These are phyloP conservation scores for Mamestra brassicae DNA, from an alignment of 2,888 invertebrate genomes.

Conservation along the genomic window DNA sequence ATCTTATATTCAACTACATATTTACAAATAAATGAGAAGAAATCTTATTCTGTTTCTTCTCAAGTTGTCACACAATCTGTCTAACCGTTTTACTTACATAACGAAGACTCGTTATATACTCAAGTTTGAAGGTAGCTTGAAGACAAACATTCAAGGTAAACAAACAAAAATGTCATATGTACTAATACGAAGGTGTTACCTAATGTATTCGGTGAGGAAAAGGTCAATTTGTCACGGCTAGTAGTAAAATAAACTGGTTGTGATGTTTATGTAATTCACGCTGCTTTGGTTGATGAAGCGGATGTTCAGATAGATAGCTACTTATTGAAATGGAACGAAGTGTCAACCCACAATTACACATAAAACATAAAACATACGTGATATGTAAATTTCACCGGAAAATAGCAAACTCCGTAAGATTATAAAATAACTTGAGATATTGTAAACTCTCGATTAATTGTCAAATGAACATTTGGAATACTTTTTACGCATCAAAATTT, in stretches of 20 bases:
- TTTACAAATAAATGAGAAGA: neutral
- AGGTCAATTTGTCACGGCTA: conserved; percentile 56
- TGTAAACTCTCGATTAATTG: too few relatives aligned
- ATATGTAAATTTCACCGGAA: too few relatives aligned
- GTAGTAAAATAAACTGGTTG: conserved; percentile 29
- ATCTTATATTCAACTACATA: too few relatives aligned
- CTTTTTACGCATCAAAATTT: too few relatives aligned
- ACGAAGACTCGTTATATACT: conserved; percentile 45
- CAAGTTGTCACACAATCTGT: neutral
- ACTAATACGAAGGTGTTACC: conserved; percentile 56
- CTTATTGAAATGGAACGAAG: neutral
- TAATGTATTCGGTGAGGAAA: conserved; percentile 51
- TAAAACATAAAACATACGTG: too few relatives aligned
- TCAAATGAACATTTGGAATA: too few relatives aligned
- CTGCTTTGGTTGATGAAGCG: neutral
- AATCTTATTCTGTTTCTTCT: conserved; percentile 2
- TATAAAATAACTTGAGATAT: too few relatives aligned
- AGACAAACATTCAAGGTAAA: conserved; percentile 53
- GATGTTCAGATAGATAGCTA: conserved; percentile 1
- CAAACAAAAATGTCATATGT: conserved; percentile 56
- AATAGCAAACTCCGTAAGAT: too few relatives aligned
- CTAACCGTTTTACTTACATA: conserved; percentile 36
- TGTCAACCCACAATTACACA: too few relatives aligned
- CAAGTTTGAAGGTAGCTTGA: conserved; percentile 53
- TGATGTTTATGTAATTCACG: conserved; percentile 32